These are phyloP conservation scores for Crotalus helleri DNA, from an alignment of 2,113 vertebrate genomes.

Conservation along the genomic window DNA sequence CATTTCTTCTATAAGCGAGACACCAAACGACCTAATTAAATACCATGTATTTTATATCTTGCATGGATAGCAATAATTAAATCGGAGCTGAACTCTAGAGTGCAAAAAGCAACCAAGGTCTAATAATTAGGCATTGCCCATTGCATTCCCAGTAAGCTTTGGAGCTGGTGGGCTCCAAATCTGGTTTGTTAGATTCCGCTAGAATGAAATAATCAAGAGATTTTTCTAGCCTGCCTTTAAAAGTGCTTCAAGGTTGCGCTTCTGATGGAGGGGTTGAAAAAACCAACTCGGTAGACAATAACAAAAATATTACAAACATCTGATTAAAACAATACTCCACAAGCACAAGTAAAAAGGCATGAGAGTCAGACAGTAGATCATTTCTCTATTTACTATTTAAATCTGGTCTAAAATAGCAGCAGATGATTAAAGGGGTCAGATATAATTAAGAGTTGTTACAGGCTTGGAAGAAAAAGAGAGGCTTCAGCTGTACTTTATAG, in stretches of 20 bases:
- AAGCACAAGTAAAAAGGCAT: not conserved
- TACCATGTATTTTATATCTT: not conserved
- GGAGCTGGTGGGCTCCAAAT: not conserved
- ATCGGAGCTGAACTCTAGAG: not conserved
- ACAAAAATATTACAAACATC: not conserved
- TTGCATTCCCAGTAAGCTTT: not conserved
- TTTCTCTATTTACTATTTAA: not conserved
- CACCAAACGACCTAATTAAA: not conserved
- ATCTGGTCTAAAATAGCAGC: not conserved
- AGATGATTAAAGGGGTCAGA: not conserved
- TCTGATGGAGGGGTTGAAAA: not conserved
- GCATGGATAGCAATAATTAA: not conserved
- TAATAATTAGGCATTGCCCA: conserved; percentile 1
- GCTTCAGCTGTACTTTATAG: not conserved
- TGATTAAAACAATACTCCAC: not conserved
- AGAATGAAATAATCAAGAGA: not conserved
- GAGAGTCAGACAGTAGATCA: not conserved
- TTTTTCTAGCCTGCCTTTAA: not conserved
- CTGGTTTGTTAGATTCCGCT: not conserved
- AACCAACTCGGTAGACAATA: not conserved
- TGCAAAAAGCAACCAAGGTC: not conserved
- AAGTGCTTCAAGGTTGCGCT: not conserved
- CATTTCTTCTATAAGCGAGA: conserved; percentile 2
- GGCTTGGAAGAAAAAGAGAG: not conserved
- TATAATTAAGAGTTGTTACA: not conserved